phyloP scores from a whole-genome alignment of 2,888 invertebrate genomes.

The Stegana nigrithorax region DNA sequence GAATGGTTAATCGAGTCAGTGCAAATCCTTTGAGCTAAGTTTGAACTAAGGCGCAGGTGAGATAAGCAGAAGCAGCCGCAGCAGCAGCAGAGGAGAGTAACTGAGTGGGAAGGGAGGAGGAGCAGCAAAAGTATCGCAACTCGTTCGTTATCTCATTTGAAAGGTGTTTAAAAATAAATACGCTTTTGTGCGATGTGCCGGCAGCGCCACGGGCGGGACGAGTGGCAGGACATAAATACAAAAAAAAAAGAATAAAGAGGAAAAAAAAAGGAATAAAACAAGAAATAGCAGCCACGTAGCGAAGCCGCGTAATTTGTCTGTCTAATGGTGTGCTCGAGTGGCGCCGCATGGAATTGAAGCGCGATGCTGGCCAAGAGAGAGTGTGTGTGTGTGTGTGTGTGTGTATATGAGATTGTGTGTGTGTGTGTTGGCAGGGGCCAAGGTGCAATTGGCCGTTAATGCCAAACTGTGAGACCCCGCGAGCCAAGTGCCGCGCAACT shows the following conservation, averaged over 20 bases:
- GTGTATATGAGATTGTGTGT: not conserved
- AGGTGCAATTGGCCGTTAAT: constrained; percentile 1
- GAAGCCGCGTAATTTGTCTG: constrained; percentile 16
- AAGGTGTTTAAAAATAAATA: constrained; percentile 14
- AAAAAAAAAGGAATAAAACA: too few relatives aligned
- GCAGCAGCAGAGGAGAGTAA: not conserved
- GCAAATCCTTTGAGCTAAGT: not conserved
- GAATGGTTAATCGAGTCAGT: too few relatives aligned
- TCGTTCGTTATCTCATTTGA: not conserved
- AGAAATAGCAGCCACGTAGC: not conserved
- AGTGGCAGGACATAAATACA: too few relatives aligned
- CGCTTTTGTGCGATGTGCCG: not conserved
- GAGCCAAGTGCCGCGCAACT: not conserved
- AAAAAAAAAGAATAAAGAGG: too few relatives aligned
- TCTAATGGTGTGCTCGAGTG: not conserved
- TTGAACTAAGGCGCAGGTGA: not conserved
- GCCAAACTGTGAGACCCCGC: not conserved
- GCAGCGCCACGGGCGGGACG: too few relatives aligned
- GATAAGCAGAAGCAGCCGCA: not conserved
- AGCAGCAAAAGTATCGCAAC: not conserved
- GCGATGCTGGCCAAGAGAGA: not conserved
- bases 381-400: too few relatives aligned
- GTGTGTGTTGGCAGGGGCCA: not conserved
- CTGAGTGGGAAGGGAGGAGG: not conserved
- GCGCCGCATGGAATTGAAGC: not conserved